Conservation (phyloP, 2,113 vertebrate genomes). For the Chrysochloris asiatica region DNA sequence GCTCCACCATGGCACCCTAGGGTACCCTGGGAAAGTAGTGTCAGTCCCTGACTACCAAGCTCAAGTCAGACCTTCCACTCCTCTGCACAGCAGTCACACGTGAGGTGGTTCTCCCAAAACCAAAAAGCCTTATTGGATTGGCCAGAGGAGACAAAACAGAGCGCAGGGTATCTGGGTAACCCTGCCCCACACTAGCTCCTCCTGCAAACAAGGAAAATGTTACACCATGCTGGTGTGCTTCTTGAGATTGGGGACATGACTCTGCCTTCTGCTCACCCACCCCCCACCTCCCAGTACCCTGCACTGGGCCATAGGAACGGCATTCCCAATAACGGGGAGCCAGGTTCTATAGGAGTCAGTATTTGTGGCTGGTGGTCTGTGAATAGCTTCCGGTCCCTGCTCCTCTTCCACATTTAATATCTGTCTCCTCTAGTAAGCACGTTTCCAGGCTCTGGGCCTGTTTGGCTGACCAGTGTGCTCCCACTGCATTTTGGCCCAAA, state of each 20-base stretch:
- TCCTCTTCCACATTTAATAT: too few relatives aligned
- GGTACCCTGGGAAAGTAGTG: neutral
- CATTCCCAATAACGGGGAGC: neutral
- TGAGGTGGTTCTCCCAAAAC: neutral
- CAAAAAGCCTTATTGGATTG: neutral
- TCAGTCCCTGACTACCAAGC: too few relatives aligned
- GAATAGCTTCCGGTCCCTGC: neutral
- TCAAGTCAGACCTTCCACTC: neutral
- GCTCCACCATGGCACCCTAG: neutral
- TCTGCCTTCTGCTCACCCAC: neutral
- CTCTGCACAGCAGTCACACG: neutral
- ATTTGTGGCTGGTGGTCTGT: fast-evolving
- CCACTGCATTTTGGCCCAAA: neutral
- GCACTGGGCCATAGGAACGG: neutral
- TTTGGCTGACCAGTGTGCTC: neutral
- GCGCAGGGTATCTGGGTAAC: neutral
- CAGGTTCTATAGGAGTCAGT: neutral
- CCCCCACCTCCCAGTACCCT: neutral
- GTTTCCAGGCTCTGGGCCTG: neutral
- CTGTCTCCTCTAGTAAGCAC: too few relatives aligned
- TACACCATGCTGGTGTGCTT: neutral
- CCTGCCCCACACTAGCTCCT: too few relatives aligned
- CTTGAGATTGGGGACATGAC: neutral
- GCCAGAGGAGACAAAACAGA: neutral
- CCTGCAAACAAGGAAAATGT: too few relatives aligned